phyloP scores from a whole-genome alignment of 2,888 invertebrate species.

The Phorcus lineatus region DNA sequence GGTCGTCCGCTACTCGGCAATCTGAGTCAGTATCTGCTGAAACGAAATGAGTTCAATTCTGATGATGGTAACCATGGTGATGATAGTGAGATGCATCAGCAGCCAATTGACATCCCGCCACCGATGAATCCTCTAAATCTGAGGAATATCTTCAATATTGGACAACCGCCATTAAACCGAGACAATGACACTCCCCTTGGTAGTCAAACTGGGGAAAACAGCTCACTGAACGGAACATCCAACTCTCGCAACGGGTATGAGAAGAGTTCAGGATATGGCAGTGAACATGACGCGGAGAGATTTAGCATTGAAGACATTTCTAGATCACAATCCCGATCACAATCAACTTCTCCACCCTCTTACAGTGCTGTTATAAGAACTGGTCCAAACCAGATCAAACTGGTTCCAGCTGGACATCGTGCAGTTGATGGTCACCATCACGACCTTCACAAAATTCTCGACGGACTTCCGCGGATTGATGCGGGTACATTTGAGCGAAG shows the following conservation, averaged over 20 bases:
- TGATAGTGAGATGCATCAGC: constrained; percentile 30
- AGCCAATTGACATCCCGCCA: constrained; percentile 63
- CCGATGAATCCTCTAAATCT: constrained; percentile 67
- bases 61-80: constrained; percentile 33
- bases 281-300: constrained; percentile 67
- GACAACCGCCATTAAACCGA: constrained; percentile 44
- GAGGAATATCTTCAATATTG: constrained; percentile 60
- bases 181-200: constrained; percentile 59
- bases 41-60: constrained; percentile 50
- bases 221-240: constrained; percentile 61
- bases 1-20: constrained; percentile 58
- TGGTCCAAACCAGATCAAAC: constrained; percentile 69
- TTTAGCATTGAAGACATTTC: constrained; percentile 64
- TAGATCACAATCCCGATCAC: constrained; percentile 45
- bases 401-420: constrained; percentile 60
- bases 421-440: constrained; percentile 41
- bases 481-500: constrained; percentile 64
- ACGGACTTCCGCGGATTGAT: constrained; percentile 65
- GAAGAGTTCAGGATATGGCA: constrained; percentile 70
- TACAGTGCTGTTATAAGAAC: constrained; percentile 70
- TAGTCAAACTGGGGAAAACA: constrained; percentile 56
- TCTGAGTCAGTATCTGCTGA: constrained; percentile 64
- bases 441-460: constrained; percentile 61
- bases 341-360: constrained; percentile 58
- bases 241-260: constrained; percentile 63